These are phyloP conservation scores for Agrochola lychnidis DNA, from an alignment of 2,888 invertebrate genomes.

Conservation along the genomic window DNA sequence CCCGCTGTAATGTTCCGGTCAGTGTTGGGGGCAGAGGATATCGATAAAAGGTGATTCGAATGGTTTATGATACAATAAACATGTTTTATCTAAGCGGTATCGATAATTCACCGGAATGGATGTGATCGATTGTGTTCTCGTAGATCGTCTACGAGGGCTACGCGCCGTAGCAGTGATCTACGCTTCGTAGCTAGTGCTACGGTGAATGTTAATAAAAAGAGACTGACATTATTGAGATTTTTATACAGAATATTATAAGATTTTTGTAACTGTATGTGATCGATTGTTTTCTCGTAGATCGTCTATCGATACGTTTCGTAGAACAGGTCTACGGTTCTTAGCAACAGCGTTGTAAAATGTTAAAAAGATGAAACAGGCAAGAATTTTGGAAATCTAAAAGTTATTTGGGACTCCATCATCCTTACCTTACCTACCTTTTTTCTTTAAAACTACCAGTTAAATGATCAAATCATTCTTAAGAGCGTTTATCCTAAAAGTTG, in stretches of 20 bases:
- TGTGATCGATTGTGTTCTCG: background rate
- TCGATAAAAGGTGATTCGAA: constrained; percentile 53
- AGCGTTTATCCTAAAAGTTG: no score
- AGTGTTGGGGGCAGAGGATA: constrained; percentile 68
- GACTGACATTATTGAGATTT: background rate
- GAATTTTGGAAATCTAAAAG: background rate
- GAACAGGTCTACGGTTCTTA: constrained; percentile 24
- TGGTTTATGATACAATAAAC: constrained; percentile 24
- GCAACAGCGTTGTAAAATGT: background rate
- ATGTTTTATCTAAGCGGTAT: constrained; percentile 13
- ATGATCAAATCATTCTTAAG: background rate
- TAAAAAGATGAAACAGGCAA: background rate
- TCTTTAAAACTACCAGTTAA: background rate
- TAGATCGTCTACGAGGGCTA: constrained; percentile 34
- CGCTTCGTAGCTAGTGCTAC: constrained; percentile 31
- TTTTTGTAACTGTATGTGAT: background rate
- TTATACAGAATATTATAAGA: background rate
- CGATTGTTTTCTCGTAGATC: background rate
- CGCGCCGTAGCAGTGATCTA: constrained; percentile 22
- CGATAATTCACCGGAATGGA: background rate
- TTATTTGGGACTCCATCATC: background rate
- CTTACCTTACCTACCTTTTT: background rate
- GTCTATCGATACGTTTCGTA: constrained; percentile 19
- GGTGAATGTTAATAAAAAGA: background rate
- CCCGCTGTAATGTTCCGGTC: constrained; percentile 72